Conservation (phyloP, 2,113 vertebrate species). For the Aegithalos caudatus region DNA sequence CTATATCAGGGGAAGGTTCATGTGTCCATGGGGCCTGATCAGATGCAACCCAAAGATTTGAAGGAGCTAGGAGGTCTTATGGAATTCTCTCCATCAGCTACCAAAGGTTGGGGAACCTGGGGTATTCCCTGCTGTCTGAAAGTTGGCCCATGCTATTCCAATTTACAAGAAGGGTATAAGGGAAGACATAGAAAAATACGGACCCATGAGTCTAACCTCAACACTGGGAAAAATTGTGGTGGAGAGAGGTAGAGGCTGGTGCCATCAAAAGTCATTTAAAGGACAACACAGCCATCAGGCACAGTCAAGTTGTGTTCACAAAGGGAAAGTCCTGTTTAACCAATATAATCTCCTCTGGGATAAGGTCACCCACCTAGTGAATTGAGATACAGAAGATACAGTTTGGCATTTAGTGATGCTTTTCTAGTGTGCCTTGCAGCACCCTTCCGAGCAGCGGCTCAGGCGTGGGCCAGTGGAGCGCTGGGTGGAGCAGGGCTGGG, state of each 20-base stretch:
- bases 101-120: background rate
- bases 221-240: background rate
- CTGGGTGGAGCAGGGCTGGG: background rate
- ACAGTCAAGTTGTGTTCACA: background rate
- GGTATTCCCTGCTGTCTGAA: background rate
- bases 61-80: background rate
- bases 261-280: background rate
- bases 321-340: background rate
- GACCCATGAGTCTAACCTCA: background rate
- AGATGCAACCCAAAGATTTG: background rate
- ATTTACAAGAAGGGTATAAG: background rate
- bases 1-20: background rate
- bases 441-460: background rate
- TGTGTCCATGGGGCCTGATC: accelerated
- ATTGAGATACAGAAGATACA: no score
- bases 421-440: background rate
- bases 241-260: background rate
- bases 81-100: background rate
- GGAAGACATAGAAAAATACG: background rate
- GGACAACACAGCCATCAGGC: background rate
- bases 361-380: accelerated
- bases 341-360: background rate
- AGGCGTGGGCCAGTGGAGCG: accelerated
- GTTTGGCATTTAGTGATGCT: background rate
- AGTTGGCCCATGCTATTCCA: background rate